These are phyloP conservation scores for Clivina fossor DNA, from an alignment of 2,888 invertebrate genomes.

Conservation along the genomic window DNA sequence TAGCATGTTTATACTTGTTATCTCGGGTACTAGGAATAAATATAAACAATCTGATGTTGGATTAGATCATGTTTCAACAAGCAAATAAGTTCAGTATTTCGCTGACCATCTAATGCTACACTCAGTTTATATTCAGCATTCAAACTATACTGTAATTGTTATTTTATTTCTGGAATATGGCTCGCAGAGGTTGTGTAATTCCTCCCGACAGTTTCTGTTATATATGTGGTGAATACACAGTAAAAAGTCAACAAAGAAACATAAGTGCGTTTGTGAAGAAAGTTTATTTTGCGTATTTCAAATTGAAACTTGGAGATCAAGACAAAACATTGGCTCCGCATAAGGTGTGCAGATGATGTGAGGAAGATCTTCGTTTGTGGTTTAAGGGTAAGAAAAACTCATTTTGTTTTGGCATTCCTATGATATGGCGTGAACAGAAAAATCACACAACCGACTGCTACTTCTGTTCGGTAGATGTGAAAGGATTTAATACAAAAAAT, in stretches of 20 bases:
- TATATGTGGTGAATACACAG: conserved; percentile 16
- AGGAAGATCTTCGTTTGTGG: conserved; percentile 36
- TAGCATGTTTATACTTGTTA: too few species aligned
- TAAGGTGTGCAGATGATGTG: conserved; percentile 34
- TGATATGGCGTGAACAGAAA: conserved; percentile 4
- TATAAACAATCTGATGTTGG: too few species aligned
- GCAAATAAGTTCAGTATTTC: too few species aligned
- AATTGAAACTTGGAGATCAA: conserved; percentile 37
- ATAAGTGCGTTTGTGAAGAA: conserved; percentile 36
- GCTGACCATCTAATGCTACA: too few species aligned
- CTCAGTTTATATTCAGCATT: too few species aligned
- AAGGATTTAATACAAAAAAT: conserved; percentile 27
- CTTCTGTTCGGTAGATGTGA: conserved; percentile 22
- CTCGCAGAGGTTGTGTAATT: conserved; percentile 24
- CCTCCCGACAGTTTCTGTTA: conserved; percentile 20
- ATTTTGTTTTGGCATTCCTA: conserved; percentile 10
- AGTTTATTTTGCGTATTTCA: conserved; percentile 37
- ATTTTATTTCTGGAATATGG: too few species aligned
- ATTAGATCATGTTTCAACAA: too few species aligned
- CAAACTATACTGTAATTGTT: too few species aligned
- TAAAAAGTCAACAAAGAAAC: conserved; percentile 5
- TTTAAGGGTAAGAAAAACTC: conserved; percentile 7
- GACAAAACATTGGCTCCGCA: conserved; percentile 38
- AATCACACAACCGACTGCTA: conserved; percentile 23
- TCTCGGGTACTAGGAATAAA: too few species aligned